Evolutionary conservation across 2,797 vertebrate genomes (phyloP).

Genomic region (Steatocranus sp.): DNA sequence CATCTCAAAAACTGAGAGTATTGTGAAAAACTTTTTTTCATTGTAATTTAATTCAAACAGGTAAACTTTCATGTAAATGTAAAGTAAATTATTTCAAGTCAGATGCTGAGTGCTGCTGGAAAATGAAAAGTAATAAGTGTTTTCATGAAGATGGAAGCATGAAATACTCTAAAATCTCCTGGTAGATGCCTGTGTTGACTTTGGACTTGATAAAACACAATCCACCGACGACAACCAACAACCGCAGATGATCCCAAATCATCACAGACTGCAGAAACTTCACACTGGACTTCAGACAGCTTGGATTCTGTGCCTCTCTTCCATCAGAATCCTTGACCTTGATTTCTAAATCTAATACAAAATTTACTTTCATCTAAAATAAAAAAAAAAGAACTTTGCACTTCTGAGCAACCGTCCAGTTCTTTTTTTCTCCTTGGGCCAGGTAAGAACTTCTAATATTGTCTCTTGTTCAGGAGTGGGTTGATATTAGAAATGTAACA

Average conservation of each 20-base stretch:
- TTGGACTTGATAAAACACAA: neutral
- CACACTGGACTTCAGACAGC: neutral
- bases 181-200: neutral
- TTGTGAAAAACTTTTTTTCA: neutral
- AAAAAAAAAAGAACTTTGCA: neutral
- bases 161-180: neutral
- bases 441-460: neutral
- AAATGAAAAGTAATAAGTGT: neutral
- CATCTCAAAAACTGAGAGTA: neutral
- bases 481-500: neutral
- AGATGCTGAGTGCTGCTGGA: too few species aligned
- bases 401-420: neutral
- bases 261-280: neutral
- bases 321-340: neutral
- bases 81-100: neutral
- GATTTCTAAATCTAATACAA: neutral
- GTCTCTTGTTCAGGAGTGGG: neutral
- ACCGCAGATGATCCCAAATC: neutral
- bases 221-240: neutral
- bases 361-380: neutral
- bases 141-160: neutral
- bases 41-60: neutral
- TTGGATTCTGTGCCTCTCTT: neutral
- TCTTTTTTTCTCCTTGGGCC: neutral
- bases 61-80: neutral